Evolutionary conservation across 2,888 invertebrate genomes (phyloP).

Genomic region (Aphodius granarius): DNA sequence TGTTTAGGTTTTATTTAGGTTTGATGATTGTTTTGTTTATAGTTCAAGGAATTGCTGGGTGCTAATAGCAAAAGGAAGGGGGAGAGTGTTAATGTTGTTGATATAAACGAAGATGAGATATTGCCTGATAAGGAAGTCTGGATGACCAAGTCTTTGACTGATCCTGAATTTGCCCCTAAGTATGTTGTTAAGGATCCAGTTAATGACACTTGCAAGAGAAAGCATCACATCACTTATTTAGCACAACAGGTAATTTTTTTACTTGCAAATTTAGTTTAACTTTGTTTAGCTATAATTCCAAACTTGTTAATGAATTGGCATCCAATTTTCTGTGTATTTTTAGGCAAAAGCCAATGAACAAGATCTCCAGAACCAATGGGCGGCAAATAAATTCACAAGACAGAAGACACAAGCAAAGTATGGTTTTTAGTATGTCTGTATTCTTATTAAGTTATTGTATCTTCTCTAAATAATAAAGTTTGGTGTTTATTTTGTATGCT

Average conservation of each 20-base stretch:
- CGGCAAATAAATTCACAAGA: conserved; percentile 80
- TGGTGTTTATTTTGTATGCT: background rate
- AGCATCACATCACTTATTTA: conserved; percentile 96
- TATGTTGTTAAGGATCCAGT: conserved; percentile 59
- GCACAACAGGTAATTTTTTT: conserved; percentile 68
- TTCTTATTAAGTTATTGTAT: conserved; percentile 11
- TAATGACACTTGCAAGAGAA: conserved; percentile 64
- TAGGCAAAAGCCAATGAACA: conserved; percentile 94
- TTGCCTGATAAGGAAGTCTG: conserved; percentile 79
- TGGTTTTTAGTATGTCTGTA: conserved; percentile 70
- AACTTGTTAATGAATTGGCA: no score
- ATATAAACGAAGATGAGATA: conserved; percentile 80
- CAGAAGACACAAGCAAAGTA: conserved; percentile 94
- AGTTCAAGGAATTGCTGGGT: conserved; percentile 72
- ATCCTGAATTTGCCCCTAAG: conserved; percentile 62
- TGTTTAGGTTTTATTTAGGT: conserved; percentile 3
- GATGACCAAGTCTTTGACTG: conserved; percentile 74
- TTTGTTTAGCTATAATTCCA: conserved; percentile 25
- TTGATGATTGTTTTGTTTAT: conserved; percentile 24
- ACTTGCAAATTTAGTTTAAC: background rate
- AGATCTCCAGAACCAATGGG: conserved; percentile 93
- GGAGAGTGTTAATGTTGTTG: conserved; percentile 68
- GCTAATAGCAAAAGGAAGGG: conserved; percentile 61
- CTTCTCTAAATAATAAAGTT: background rate
- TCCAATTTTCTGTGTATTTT: conserved; percentile 54